These are phyloP conservation scores for Calephelis nemesis DNA, from an alignment of 1,140 invertebrate genomes.

Conservation along the genomic window DNA sequence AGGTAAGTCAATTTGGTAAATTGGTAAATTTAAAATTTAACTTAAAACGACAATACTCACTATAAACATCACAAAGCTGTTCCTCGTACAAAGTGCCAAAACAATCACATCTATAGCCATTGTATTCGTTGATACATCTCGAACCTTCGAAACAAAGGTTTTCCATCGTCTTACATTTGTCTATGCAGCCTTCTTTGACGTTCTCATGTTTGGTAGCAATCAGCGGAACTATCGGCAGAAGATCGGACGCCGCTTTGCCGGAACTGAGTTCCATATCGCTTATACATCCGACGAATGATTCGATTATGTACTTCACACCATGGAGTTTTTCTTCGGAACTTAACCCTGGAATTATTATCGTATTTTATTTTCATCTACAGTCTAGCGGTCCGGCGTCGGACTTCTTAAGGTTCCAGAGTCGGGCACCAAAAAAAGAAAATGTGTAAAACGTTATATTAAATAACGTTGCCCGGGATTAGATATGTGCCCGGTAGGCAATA, in stretches of 20 bases:
- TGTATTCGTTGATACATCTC: slow-evolving; percentile 93
- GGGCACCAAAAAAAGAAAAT: no score
- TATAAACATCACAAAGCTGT: slow-evolving; percentile 92
- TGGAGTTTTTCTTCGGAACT: slow-evolving; percentile 91
- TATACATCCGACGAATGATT: slow-evolving; percentile 95
- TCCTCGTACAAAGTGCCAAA: slow-evolving; percentile 95
- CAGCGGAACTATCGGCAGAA: slow-evolving; percentile 87
- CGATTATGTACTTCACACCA: slow-evolving; percentile 93
- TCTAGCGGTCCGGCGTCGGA: no score
- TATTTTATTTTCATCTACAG: no score
- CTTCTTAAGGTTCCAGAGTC: no score
- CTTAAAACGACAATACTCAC: slow-evolving; percentile 80
- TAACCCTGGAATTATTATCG: slow-evolving; percentile 80
- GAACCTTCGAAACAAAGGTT: slow-evolving; percentile 92
- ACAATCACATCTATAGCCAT: slow-evolving; percentile 91
- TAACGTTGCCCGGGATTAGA: no score
- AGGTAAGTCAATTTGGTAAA: no score
- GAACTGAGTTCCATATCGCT: slow-evolving; percentile 90
- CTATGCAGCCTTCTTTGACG: slow-evolving; percentile 90
- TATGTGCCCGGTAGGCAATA: no score
- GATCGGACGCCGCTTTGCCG: slow-evolving; percentile 89
- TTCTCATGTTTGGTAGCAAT: slow-evolving; percentile 92
- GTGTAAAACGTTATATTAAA: no score
- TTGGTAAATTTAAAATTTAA: no score
- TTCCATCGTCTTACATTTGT: slow-evolving; percentile 88